These are phyloP conservation scores for Trachelus tabidus DNA, from an alignment of 2,888 invertebrate genomes.

Conservation along the genomic window DNA sequence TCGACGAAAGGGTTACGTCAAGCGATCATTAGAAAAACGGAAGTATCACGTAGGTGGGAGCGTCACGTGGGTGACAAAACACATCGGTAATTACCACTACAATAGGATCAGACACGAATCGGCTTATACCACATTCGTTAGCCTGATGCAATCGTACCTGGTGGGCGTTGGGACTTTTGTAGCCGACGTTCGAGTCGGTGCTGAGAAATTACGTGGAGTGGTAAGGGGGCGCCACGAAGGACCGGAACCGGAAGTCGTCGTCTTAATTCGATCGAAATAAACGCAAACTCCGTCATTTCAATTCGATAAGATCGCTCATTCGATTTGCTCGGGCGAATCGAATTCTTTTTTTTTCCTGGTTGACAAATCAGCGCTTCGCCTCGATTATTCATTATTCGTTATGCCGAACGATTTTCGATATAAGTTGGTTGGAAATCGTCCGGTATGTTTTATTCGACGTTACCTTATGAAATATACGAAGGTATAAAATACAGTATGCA, in stretches of 20 bases:
- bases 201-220: not conserved
- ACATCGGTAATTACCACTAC: conserved; percentile 29
- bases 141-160: not conserved
- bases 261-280: not conserved
- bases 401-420: not conserved
- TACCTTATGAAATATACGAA: not conserved
- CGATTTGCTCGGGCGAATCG: not conserved
- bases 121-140: not conserved
- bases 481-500: not conserved
- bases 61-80: conserved; percentile 7
- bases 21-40: not conserved
- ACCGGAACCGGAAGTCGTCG: not conserved
- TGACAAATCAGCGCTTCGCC: not conserved
- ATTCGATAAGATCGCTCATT: not conserved
- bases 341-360: not conserved
- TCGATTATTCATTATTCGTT: not conserved
- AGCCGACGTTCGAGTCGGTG: not conserved
- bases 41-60: not conserved
- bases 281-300: not conserved
- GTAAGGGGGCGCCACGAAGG: not conserved
- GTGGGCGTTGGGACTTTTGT: not conserved
- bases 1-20: not conserved
- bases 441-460: not conserved
- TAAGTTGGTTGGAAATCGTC: not conserved
- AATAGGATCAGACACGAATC: conserved; percentile 15